A percentile compares a stretch with the other conserved stretches of the same genome.
Conservation (phyloP, 2,113 vertebrate genomes). For the Notarius lentiginosus region DNA sequence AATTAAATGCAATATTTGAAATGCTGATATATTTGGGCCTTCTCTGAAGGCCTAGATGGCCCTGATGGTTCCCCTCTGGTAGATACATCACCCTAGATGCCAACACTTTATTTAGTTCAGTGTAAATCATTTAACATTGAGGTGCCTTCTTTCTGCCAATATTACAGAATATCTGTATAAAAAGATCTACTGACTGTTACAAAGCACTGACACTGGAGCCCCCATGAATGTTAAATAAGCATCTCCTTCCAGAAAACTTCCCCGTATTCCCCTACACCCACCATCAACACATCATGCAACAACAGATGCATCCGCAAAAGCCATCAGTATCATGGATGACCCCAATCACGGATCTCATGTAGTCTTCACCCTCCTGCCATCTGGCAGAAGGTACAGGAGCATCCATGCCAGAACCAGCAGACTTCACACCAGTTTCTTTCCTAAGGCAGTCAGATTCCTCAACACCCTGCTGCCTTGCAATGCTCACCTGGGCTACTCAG, state of each 20-base stretch:
- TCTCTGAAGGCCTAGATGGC: no score
- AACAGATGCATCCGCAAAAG: background rate
- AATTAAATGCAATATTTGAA: no score
- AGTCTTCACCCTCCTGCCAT: background rate
- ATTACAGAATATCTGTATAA: no score
- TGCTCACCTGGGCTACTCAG: background rate
- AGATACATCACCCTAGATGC: no score
- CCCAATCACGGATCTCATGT: background rate
- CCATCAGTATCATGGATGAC: background rate
- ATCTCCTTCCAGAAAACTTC: background rate
- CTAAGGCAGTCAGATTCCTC: no score
- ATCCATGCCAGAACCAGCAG: background rate
- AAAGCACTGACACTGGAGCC: background rate
- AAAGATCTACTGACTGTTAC: background rate
- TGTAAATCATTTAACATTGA: no score
- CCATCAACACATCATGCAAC: background rate
- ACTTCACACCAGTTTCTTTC: background rate
- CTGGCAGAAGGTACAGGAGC: background rate
- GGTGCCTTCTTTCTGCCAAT: no score
- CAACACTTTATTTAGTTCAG: no score
- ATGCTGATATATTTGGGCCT: no score
- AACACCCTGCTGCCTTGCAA: background rate
- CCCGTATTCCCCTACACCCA: background rate
- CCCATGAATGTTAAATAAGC: background rate
- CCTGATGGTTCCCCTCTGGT: no score